These are phyloP conservation scores for Pecten maximus DNA, from an alignment of 2,888 invertebrate genomes.

Conservation along the genomic window DNA sequence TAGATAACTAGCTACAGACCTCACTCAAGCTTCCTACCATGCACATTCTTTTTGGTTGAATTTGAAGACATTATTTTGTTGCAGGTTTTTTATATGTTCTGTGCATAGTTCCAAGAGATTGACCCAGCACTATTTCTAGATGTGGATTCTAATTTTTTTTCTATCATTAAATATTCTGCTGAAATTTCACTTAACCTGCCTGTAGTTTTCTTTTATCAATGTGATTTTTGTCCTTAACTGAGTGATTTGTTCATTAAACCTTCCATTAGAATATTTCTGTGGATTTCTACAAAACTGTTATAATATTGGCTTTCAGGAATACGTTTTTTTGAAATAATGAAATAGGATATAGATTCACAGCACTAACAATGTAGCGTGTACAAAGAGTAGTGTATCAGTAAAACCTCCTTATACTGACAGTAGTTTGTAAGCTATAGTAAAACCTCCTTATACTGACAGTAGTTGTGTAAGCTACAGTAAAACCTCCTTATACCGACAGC, in stretches of 20 bases:
- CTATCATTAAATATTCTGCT: background rate
- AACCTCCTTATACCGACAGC: no score
- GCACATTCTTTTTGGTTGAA: background rate
- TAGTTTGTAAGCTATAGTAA: background rate
- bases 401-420: no score
- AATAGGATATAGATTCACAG: background rate
- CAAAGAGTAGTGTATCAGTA: background rate
- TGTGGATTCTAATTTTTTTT: background rate
- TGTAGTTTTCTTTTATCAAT: background rate
- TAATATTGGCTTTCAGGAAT: background rate
- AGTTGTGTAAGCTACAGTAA: background rate
- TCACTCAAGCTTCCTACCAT: background rate
- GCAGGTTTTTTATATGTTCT: background rate
- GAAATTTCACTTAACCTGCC: background rate
- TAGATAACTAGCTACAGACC: background rate
- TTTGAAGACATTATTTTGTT: background rate
- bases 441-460: no score
- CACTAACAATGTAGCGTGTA: background rate
- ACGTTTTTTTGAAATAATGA: background rate
- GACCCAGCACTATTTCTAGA: background rate
- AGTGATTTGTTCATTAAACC: background rate
- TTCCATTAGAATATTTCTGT: background rate
- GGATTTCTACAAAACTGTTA: no score
- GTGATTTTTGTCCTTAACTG: background rate
- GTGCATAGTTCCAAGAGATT: background rate